phyloP scores from a whole-genome alignment of 2,113 vertebrate species.

The Pantherophis guttatus region DNA sequence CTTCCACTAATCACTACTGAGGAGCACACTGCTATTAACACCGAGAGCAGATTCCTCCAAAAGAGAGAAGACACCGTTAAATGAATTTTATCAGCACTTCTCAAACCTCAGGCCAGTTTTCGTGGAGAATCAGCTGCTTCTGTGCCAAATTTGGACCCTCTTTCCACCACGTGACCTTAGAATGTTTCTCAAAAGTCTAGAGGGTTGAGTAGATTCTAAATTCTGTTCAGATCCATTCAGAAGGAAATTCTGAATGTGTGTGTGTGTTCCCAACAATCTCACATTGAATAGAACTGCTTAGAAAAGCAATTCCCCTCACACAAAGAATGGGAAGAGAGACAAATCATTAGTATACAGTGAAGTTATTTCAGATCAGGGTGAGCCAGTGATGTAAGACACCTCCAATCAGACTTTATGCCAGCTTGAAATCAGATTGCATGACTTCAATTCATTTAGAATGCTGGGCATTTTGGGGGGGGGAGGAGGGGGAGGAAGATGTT shows the following conservation, averaged over 20 bases:
- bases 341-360: background rate
- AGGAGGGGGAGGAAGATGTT: background rate
- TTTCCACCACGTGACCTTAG: background rate
- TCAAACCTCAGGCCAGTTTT: background rate
- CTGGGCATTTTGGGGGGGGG: background rate
- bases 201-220: background rate
- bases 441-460: background rate
- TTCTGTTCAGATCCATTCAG: background rate
- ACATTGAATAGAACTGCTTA: background rate
- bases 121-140: background rate
- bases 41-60: background rate
- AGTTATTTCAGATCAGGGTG: background rate
- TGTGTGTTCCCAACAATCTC: background rate
- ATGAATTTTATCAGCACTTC: background rate
- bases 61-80: background rate
- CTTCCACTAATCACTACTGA: no score
- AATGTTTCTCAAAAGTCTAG: background rate
- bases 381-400: background rate
- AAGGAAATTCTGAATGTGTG: background rate
- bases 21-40: background rate
- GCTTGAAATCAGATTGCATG: background rate
- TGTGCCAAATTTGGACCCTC: background rate
- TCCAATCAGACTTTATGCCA: background rate
- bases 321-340: background rate
- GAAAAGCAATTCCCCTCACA: background rate